These are phyloP conservation scores for Chaenodraco wilsoni DNA, from an alignment of 2,797 vertebrate genomes.

Conservation along the genomic window DNA sequence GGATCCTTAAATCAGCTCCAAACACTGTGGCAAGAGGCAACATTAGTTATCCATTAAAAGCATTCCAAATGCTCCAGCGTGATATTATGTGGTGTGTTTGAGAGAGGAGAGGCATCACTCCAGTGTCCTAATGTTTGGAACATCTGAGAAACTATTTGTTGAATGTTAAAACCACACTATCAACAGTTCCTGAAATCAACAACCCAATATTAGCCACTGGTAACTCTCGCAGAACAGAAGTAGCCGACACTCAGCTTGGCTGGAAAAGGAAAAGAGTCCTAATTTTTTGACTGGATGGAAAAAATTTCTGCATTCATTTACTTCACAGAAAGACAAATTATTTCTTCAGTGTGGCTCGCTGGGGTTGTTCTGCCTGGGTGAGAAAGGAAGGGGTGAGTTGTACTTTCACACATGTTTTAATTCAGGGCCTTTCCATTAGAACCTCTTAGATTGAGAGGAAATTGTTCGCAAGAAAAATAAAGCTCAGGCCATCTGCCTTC, in stretches of 20 bases:
- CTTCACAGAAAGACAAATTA: slow-evolving; percentile 64
- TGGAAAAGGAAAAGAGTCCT: slow-evolving; percentile 40
- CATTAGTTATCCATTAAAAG: slow-evolving; percentile 7
- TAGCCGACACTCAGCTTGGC: slow-evolving; percentile 44
- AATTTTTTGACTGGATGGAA: slow-evolving; percentile 60
- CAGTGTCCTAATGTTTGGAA: slow-evolving; percentile 56
- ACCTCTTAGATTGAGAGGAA: slow-evolving; percentile 73
- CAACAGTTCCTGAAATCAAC: slow-evolving; percentile 63
- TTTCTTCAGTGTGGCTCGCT: slow-evolving; percentile 48
- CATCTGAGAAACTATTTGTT: slow-evolving; percentile 65
- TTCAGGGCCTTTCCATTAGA: slow-evolving; percentile 77
- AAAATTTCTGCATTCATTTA: slow-evolving; percentile 69
- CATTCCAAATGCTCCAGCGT: slow-evolving; percentile 1
- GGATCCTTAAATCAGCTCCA: slow-evolving; percentile 38
- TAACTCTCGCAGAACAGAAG: slow-evolving; percentile 62
- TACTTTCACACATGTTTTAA: slow-evolving; percentile 82
- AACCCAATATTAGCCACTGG: slow-evolving; percentile 61
- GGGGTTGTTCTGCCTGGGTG: slow-evolving; percentile 67
- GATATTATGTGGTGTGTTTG: slow-evolving; percentile 16
- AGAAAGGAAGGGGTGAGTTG: slow-evolving; percentile 68
- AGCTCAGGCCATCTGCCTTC: slow-evolving; percentile 77
- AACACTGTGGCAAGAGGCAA: slow-evolving; percentile 29
- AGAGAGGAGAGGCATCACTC: slow-evolving; percentile 45
- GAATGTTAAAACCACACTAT: slow-evolving; percentile 62
- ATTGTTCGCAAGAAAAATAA: slow-evolving; percentile 80